Conservation (phyloP, 2,113 vertebrate genomes). For the Notothenia coriiceps region DNA sequence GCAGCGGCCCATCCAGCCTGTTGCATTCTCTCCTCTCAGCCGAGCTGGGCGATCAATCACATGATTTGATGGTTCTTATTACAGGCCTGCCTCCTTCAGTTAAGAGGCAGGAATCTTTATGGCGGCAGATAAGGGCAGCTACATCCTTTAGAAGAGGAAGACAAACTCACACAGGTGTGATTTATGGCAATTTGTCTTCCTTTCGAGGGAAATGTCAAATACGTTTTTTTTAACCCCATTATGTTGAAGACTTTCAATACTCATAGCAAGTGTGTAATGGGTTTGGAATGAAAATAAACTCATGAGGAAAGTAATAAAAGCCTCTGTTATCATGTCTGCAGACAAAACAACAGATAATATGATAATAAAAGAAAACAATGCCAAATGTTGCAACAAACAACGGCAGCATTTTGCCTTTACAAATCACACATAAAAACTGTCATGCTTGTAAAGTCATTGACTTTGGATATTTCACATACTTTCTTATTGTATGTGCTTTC, state of each 20-base stretch:
- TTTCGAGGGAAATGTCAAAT: constrained; percentile 63
- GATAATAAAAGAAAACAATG: constrained; percentile 20
- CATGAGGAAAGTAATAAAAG: neutral
- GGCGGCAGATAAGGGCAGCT: constrained; percentile 63
- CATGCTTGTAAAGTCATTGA: constrained; percentile 1
- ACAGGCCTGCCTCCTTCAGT: constrained; percentile 75
- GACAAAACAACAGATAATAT: constrained; percentile 20
- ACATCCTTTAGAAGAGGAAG: constrained; percentile 60
- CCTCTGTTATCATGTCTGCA: constrained; percentile 7
- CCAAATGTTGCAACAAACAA: constrained; percentile 24
- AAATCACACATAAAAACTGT: constrained; percentile 10
- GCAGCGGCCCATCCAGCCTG: constrained; percentile 78
- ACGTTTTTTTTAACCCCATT: neutral
- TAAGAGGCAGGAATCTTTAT: constrained; percentile 74
- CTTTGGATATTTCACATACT: constrained; percentile 18
- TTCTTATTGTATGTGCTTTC: constrained; percentile 1
- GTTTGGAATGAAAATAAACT: constrained; percentile 15
- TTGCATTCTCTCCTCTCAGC: constrained; percentile 59
- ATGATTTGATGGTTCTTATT: constrained; percentile 78
- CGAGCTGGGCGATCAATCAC: constrained; percentile 73
- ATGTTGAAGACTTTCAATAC: constrained; percentile 1
- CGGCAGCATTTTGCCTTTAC: constrained; percentile 25
- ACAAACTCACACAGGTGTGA: constrained; percentile 65
- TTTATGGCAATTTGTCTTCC: constrained; percentile 70
- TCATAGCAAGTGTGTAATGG: neutral